A percentile compares a stretch with the other conserved stretches of the same genome.
These are phyloP conservation scores for Neuroterus valhalla DNA, from an alignment of 1,140 invertebrate species.

Conservation along the genomic window DNA sequence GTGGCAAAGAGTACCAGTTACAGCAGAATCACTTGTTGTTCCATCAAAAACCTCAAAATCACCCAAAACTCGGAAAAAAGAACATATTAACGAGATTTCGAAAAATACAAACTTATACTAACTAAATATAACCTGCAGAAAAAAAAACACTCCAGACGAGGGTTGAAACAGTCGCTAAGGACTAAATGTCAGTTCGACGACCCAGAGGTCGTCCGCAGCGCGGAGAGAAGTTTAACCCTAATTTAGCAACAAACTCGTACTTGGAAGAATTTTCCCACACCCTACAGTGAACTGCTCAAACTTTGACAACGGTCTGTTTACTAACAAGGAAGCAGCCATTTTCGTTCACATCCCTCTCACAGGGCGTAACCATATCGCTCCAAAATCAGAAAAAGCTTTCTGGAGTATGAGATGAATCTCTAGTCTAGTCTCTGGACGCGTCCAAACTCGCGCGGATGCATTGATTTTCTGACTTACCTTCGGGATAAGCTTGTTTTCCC, in stretches of 20 bases:
- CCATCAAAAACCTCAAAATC: slow-evolving; percentile 77
- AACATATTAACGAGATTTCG: background rate
- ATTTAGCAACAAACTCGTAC: slow-evolving; percentile 24
- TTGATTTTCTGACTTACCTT: slow-evolving; percentile 72
- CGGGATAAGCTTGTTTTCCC: slow-evolving; percentile 74
- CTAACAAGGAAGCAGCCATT: slow-evolving; percentile 51
- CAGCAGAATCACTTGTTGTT: slow-evolving; percentile 64
- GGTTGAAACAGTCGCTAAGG: slow-evolving; percentile 3
- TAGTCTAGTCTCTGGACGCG: background rate
- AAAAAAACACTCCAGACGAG: slow-evolving; percentile 8
- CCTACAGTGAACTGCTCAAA: background rate
- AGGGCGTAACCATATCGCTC: slow-evolving; percentile 59
- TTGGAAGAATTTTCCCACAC: background rate
- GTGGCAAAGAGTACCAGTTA: slow-evolving; percentile 76
- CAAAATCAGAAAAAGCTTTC: slow-evolving; percentile 38
- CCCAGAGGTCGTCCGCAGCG: slow-evolving; percentile 6
- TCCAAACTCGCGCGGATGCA: slow-evolving; percentile 16
- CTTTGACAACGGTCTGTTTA: slow-evolving; percentile 34
- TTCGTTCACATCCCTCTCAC: slow-evolving; percentile 45
- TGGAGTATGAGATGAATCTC: background rate
- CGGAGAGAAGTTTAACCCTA: slow-evolving; percentile 32
- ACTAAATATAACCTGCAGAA: slow-evolving; percentile 3
- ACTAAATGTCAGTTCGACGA: background rate
- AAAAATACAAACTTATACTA: background rate
- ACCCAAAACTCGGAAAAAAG: background rate